These are phyloP conservation scores for Physella acuta DNA, from an alignment of 1,140 invertebrate genomes.

Conservation along the genomic window DNA sequence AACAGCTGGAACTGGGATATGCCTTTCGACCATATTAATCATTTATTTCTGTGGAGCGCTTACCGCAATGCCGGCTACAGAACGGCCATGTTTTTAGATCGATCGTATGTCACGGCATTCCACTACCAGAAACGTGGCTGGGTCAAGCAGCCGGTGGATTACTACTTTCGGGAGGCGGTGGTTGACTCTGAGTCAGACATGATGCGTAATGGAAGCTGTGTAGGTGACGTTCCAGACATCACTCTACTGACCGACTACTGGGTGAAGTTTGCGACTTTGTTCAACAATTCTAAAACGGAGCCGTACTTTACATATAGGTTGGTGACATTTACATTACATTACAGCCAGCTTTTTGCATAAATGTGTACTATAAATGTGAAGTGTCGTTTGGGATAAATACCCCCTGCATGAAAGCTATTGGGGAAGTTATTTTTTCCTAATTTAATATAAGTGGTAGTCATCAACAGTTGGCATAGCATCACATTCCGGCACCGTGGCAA, in stretches of 20 bases:
- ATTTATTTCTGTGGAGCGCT: background rate
- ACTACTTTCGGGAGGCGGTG: constrained; percentile 51
- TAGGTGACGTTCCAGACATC: constrained; percentile 18
- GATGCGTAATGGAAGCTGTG: constrained; percentile 14
- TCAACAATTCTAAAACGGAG: background rate
- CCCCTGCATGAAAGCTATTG: too few relatives aligned
- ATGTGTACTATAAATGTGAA: too few relatives aligned
- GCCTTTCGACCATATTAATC: background rate
- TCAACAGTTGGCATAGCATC: too few relatives aligned
- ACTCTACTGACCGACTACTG: constrained; percentile 15
- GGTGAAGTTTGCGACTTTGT: constrained; percentile 28
- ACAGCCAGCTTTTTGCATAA: too few relatives aligned
- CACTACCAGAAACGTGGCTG: background rate
- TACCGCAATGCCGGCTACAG: background rate
- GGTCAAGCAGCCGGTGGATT: constrained; percentile 49
- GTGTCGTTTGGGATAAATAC: too few relatives aligned
- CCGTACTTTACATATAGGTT: too few relatives aligned
- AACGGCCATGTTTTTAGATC: background rate
- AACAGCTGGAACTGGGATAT: background rate
- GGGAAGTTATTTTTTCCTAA: too few relatives aligned
- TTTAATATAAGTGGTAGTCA: too few relatives aligned
- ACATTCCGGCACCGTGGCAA: too few relatives aligned
- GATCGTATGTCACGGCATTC: background rate
- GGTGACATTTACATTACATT: too few relatives aligned
- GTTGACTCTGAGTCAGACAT: constrained; percentile 19